Base-by-base conservation (phyloP, 2,888 invertebrate genomes). In the Ormyrus pomaceus region DNA sequence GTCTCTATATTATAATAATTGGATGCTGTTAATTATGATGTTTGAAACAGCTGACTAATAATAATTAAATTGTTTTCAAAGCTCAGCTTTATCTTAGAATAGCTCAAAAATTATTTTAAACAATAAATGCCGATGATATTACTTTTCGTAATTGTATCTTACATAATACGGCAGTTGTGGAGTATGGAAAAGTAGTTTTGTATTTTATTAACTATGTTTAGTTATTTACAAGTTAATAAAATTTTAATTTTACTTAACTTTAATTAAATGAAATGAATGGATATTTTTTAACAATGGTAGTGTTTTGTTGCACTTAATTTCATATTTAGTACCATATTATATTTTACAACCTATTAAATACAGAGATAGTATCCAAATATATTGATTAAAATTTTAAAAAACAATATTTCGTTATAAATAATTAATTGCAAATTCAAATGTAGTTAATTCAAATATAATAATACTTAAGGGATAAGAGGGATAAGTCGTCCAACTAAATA, bases 191-290 rank as follows among this genome's bases (percentile, higher is more conserved):
- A 75, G 58, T 75, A 75, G 59, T 50, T 65, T 19, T n/a, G 55
- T 73, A 53, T 11, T 19, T 74, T 4, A 65, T 51, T 59, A 66
- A 66, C 50, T 50, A 75, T 73, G 66, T 66, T 34, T 65, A 48
- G 8, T 58, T 75, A 75, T 75, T 66, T 75, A 75, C 74, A 75
- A 34, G 48, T 62, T 19, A 71, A 77, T 71, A 77, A 70, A 71
- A 71, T 64, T 64, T 71, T 51, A 65, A 59, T n/a, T 56, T 34
- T 10, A 77, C 45, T 65, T 64, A 69, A 77, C 9, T 13, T 64
- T 34, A 65, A 46, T 65, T 74, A 66, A 77, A 71, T 77, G 65
- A 65, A 70, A 66, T 66, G 58, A 71, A 77, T 65, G 9, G 59
- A 53, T 59, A 66, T 46, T 58, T 7, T 50, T 65, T 71, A 77